Evolutionary conservation across 1,140 invertebrate species (phyloP).

Genomic region (Zaprionus inermis): DNA sequence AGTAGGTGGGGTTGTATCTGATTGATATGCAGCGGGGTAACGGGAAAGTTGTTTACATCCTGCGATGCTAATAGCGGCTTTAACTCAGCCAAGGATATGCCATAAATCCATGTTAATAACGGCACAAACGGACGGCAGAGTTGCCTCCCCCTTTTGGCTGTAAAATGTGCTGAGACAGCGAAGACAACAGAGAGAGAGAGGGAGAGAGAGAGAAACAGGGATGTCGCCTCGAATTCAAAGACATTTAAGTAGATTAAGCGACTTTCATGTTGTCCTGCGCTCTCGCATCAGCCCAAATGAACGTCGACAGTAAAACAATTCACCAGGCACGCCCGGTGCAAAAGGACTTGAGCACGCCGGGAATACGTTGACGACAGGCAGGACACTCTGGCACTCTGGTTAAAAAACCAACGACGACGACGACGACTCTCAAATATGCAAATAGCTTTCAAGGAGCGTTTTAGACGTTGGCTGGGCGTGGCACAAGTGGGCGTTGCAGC

Average conservation of each 20-base stretch:
- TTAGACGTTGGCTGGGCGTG: constrained; percentile 47
- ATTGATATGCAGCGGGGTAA: constrained; percentile 44
- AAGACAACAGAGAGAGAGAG: background rate
- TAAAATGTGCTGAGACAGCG: constrained; percentile 27
- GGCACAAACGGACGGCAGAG: background rate
- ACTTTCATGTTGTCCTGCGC: constrained; percentile 71
- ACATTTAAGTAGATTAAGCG: constrained; percentile 82
- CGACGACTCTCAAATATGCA: constrained; percentile 67
- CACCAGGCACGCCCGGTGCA: constrained; percentile 73
- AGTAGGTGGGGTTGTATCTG: background rate
- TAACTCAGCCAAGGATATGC: constrained; percentile 72
- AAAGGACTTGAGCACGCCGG: constrained; percentile 70
- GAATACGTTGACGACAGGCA: constrained; percentile 31
- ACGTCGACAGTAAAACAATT: constrained; percentile 81
- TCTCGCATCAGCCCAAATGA: constrained; percentile 74
- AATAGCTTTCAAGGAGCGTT: constrained; percentile 53
- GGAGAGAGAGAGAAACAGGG: background rate
- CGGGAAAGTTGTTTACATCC: constrained; percentile 65
- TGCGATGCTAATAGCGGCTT: constrained; percentile 69
- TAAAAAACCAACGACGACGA: constrained; percentile 10
- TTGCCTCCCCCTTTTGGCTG: constrained; percentile 16
- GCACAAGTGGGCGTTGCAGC: constrained; percentile 69
- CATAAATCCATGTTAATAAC: constrained; percentile 81
- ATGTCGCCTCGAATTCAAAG: constrained; percentile 66
- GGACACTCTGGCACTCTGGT: constrained; percentile 36